Evolutionary conservation across 2,888 invertebrate genomes (phyloP), one percentile per base, ranked within the genome.

Genomic region (Dryococelus australis): DNA sequence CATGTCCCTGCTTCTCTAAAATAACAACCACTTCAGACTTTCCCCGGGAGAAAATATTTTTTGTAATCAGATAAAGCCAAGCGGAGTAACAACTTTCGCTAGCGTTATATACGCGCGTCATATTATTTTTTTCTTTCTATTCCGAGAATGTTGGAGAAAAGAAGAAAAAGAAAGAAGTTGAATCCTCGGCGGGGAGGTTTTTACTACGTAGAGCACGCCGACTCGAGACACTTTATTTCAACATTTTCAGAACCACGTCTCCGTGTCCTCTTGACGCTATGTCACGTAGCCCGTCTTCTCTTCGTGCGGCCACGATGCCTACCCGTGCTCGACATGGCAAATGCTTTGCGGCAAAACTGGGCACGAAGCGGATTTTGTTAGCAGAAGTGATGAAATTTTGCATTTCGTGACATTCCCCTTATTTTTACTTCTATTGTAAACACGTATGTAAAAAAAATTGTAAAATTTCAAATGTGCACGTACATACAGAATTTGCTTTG

Each of bases 141-240:
- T 65, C 65, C 65, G n/a, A 20, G n/a, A 8, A 65, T 20, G 65
- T 20, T 10, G 24, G 65, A 20, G 65, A n/a, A 65, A 65, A 16
- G 16, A 65, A 47, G 16, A 1, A 47, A 16, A 35, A 35, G 4
- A 35, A 35, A 51, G 20, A 16, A 51, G 12, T 51, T 20, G 51
- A 51, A 51, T 1, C 20, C 51, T 12, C 65, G 0, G 65, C n/a
- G 65, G 65, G 12, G 65, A 24, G 65, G 16, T 65, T 65, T 65
- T 65, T 24, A 65, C 65, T 65, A 24, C 65, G 65, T 65, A 16
- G 10, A 65, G 65, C 65, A n/a, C 65, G 65, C 24, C 65, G 65
- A 24, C 65, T 65, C 65, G 65, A 20, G 65, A 65, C 65, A n/a
- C 65, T 65, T 65, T 65, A 65, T 65, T 65, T n/a, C 65, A 65